phyloP scores from a whole-genome alignment of 2,113 vertebrate species.

The Lepus americanus region DNA sequence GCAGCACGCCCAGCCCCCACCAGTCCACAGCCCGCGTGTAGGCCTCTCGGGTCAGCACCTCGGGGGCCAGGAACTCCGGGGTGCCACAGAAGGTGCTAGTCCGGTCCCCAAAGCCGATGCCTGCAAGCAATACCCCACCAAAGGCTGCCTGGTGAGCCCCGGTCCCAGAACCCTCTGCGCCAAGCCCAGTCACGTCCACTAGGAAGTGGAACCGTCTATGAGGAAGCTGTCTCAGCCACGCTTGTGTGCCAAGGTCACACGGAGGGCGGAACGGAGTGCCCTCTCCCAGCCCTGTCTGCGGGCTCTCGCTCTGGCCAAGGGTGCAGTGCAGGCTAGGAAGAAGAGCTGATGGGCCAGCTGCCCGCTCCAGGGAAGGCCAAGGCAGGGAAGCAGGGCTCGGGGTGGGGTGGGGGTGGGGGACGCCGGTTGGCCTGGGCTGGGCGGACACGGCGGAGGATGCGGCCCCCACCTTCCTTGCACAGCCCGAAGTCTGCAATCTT shows the following conservation, averaged over 20 bases:
- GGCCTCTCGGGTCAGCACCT: conserved; percentile 95
- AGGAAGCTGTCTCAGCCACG: background rate
- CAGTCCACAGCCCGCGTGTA: conserved; percentile 97
- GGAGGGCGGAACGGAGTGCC: background rate
- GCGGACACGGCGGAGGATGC: no score
- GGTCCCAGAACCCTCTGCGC: background rate
- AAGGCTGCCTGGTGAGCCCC: background rate
- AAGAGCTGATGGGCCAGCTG: background rate
- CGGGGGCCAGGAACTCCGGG: conserved; percentile 97
- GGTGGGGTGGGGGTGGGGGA: no score
- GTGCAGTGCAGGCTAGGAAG: background rate
- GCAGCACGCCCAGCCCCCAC: conserved; percentile 98
- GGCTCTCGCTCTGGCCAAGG: background rate
- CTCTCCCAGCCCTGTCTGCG: background rate
- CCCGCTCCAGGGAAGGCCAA: background rate
- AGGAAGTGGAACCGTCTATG: background rate
- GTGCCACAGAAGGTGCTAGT: conserved; percentile 98
- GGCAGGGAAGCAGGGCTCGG: background rate
- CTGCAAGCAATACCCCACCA: conserved; percentile 82
- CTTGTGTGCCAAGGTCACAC: background rate
- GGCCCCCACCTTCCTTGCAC: conserved; percentile 95
- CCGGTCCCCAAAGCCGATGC: conserved; percentile 95
- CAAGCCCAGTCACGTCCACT: background rate
- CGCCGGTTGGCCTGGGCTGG: background rate
- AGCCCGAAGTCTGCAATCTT: conserved; percentile 99